Base-by-base conservation (phyloP, 2,797 vertebrate species). In the Tokudaia tokunoshimensis region DNA sequence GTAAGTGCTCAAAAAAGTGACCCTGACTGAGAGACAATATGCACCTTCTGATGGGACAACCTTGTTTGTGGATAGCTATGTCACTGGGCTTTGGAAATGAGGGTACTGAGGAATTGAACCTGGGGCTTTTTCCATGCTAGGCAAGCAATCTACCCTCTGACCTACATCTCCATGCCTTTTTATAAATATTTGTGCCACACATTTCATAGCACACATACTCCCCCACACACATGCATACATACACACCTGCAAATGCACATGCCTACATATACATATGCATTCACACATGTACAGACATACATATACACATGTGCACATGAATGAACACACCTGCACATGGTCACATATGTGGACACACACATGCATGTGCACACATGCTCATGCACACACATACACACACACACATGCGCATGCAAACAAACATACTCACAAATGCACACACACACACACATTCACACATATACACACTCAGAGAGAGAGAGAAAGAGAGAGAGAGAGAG, bases 211-310 rank as follows among this genome's bases (percentile, higher is more conserved):
- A 74, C 15, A 55, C 50, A 72, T 65, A 44, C 34, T 10, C 15
- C 13, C 34, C 6, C 19, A 37, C 31, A 22, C 20, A 47, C 37
- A 31, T 15, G 7, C n/a, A 61, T 22, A 41, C 17, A 26, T 13
- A 59, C 12, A n/a, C 2, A 6, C 34, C 2, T 34, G 31, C 55
- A 41, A 2, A 52, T 34, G 12, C 14, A 52, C 19, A 13, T 8
- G 10, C n/a, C 29, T 7, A 47, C 13, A 24, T 19, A 22, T 10
- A 44, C 12, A 44, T 12, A 37, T 20, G 12, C 22, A 13, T 1
- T 1, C 9, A 80, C 17, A 17, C 13, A 6, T 20, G 55, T 4
- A 6, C 31, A 57, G 15, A 12, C 0, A 2, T 11, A 8, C 0
- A 11, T 31, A 11, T 9, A 22, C 70, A 41, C 72, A 44, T 65